Percentiles rank a stretch among this genome's conserved stretches.
phyloP scores from a whole-genome alignment of 2,113 vertebrate species.

The Siniperca chuatsi region DNA sequence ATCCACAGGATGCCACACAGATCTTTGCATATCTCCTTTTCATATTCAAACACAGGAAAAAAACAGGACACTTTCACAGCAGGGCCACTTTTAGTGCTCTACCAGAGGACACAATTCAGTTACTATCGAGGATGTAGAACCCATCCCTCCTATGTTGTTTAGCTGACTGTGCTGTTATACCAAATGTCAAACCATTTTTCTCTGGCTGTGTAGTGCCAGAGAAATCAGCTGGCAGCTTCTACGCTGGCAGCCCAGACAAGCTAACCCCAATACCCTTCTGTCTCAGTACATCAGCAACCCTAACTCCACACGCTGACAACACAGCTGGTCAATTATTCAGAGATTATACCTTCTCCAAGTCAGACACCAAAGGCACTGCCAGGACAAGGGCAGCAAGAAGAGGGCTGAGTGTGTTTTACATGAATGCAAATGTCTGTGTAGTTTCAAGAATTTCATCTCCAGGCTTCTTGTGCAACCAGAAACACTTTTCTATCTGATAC shows the following conservation, averaged over 20 bases:
- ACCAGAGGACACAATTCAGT: slow-evolving; percentile 1
- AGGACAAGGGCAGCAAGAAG: slow-evolving; percentile 23
- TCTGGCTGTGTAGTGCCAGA: background rate
- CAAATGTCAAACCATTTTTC: slow-evolving; percentile 19
- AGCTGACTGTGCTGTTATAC: background rate
- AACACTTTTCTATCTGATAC: background rate
- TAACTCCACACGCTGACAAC: slow-evolving; percentile 53
- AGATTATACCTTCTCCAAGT: slow-evolving; percentile 62
- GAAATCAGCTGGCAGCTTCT: slow-evolving; percentile 35
- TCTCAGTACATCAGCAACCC: slow-evolving; percentile 46
- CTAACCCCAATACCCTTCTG: slow-evolving; percentile 52
- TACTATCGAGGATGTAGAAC: background rate
- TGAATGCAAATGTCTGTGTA: slow-evolving; percentile 1
- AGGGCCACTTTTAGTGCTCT: background rate
- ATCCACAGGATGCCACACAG: background rate
- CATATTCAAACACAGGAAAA: slow-evolving; percentile 62
- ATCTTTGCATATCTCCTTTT: slow-evolving; percentile 66
- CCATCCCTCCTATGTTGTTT: background rate
- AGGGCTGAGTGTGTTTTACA: slow-evolving; percentile 26
- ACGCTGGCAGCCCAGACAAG: slow-evolving; percentile 28
- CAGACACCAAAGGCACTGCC: slow-evolving; percentile 56
- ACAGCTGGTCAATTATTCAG: slow-evolving; percentile 80
- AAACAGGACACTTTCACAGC: background rate
- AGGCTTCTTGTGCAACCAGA: background rate
- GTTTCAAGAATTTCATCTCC: background rate